Conservation (phyloP, 1,140 invertebrate genomes). For the Pachypeltis micranthus region DNA sequence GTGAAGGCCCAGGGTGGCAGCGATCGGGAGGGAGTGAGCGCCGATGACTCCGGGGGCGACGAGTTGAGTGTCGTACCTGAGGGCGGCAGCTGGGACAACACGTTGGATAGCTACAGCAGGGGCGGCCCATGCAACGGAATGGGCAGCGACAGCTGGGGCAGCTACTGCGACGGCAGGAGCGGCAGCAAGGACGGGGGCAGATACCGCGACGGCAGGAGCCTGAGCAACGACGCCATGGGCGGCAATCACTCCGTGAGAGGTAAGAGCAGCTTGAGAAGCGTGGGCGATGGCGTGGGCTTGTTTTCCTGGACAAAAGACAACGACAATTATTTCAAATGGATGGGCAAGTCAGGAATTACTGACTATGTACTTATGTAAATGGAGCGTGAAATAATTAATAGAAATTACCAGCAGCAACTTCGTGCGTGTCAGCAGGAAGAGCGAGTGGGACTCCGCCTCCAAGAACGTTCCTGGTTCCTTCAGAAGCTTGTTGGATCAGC, state of each 20-base stretch:
- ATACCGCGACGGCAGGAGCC: conserved; percentile 8
- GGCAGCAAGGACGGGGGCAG: conserved; percentile 1
- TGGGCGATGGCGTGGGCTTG: conserved; percentile 33
- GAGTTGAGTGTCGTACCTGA: neutral
- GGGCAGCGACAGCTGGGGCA: conserved; percentile 9
- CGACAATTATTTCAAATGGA: neutral
- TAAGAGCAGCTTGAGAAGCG: conserved; percentile 28
- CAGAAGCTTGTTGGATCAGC: conserved; percentile 2
- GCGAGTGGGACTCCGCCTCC: conserved; percentile 30
- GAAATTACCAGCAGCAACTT: conserved; percentile 36
- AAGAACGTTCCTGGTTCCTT: conserved; percentile 10
- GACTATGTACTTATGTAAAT: no score
- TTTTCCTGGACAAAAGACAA: conserved; percentile 25
- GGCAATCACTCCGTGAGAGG: conserved; percentile 27
- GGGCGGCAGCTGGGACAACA: neutral
- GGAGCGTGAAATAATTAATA: no score
- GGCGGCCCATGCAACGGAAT: neutral
- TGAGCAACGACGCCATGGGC: neutral
- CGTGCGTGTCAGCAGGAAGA: conserved; percentile 39
- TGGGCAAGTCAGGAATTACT: no score
- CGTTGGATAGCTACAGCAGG: neutral
- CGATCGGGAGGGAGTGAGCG: neutral
- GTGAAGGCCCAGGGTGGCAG: neutral
- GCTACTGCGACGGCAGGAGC: neutral
- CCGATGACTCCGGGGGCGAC: conserved; percentile 7